Evolutionary conservation across 2,888 invertebrate species (phyloP).

Genomic region (Epinotia demarniana): DNA sequence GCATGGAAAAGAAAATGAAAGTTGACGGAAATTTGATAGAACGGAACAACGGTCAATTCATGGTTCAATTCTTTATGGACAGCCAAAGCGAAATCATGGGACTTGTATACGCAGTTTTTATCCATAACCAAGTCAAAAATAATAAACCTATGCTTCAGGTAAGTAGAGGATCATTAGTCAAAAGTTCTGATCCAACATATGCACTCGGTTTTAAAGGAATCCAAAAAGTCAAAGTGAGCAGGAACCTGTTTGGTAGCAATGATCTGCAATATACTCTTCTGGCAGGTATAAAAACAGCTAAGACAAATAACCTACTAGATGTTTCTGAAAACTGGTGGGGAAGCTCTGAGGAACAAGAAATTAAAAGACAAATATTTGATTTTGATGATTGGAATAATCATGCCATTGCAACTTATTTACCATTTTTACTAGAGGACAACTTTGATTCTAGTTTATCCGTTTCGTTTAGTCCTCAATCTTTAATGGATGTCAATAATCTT

Average conservation of each 20-base stretch:
- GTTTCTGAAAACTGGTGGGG: constrained; percentile 99
- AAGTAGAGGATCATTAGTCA: constrained; percentile 66
- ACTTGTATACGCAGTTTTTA: constrained; percentile 91
- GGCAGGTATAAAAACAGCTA: constrained; percentile 95
- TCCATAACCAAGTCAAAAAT: constrained; percentile 90
- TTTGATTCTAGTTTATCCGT: constrained; percentile 91
- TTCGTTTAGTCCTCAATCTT: constrained; percentile 84
- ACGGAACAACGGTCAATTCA: constrained; percentile 91
- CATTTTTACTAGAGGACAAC: constrained; percentile 91
- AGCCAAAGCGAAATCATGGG: constrained; percentile 97
- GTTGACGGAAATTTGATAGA: constrained; percentile 92
- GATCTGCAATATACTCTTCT: constrained; percentile 94
- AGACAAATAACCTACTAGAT: constrained; percentile 93
- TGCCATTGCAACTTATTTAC: constrained; percentile 95
- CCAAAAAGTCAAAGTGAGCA: constrained; percentile 95
- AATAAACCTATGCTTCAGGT: constrained; percentile 83
- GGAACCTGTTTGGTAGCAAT: constrained; percentile 95
- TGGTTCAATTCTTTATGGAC: constrained; percentile 94
- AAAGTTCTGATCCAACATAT: constrained; percentile 87
- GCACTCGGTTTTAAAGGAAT: constrained; percentile 97
- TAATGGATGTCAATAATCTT: constrained; percentile 87
- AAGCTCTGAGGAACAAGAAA: constrained; percentile 88
- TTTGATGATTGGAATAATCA: constrained; percentile 99
- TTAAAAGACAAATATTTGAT: constrained; percentile 95
- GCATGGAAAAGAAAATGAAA: constrained; percentile 98